Evolutionary conservation across 2,113 vertebrate genomes (phyloP).

Genomic region (Lutjanus erythropterus): DNA sequence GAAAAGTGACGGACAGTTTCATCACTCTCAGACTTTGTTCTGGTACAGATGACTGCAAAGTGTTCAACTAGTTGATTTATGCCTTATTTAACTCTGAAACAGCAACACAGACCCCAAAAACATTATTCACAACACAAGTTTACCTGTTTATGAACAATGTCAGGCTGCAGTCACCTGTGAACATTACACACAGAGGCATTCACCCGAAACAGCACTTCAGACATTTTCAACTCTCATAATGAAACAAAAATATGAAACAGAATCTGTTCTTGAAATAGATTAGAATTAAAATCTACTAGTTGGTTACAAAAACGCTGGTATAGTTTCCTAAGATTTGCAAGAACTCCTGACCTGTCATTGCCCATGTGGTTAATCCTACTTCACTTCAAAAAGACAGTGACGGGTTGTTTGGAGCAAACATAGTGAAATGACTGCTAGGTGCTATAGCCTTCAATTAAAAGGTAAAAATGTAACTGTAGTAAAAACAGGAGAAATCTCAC

Average conservation of each 20-base stretch:
- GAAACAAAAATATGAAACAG: slow-evolving; percentile 4
- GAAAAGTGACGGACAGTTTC: slow-evolving; percentile 1
- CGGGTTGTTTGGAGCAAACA: neutral
- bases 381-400: neutral
- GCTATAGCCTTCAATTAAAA: slow-evolving; percentile 19
- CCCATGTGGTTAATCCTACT: neutral
- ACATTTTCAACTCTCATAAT: neutral
- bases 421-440: neutral
- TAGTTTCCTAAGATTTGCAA: neutral
- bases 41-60: neutral
- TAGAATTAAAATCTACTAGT: neutral
- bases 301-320: neutral
- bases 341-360: neutral
- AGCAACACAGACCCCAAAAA: neutral
- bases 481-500: neutral
- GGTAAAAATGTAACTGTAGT: neutral
- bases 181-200: neutral
- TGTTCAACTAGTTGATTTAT: neutral
- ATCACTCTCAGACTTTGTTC: neutral
- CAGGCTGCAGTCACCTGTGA: neutral
- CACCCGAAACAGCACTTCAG: neutral
- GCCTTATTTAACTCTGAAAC: neutral
- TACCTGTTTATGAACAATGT: neutral
- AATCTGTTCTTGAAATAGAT: neutral
- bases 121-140: neutral